Evolutionary conservation across 1,140 invertebrate species (phyloP), one percentile per base, ranked within the genome.

Genomic region (Ceratitis capitata): DNA sequence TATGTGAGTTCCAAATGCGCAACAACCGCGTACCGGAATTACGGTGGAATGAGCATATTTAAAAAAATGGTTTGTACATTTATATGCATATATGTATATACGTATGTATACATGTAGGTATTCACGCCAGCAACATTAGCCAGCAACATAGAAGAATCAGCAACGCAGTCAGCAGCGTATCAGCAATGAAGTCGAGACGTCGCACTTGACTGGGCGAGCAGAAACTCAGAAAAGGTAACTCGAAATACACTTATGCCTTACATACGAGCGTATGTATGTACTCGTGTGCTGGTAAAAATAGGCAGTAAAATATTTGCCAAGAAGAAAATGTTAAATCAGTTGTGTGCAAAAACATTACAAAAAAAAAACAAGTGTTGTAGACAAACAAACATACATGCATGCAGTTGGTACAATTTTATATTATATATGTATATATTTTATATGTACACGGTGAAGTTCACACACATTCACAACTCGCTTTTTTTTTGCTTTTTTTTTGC

Each of bases 301-400:
- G 29, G 23, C 29, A 23, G 29, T 23, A 64, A 64, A 64, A 69
- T 42, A 69, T 69, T 26, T 26, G 32, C 69, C n/a, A 78, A 78
- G 6, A 78, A 78, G 39, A 19, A 45, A 47, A 45, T n/a, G 39
- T 19, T 45, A 78, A 45, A 78, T 78, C 69, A 45, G 35, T 23
- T 78, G 69, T n/a, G 69, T 23, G 69, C 69, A 47, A 78, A 78
- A 64, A n/a, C n/a, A n/a, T n/a, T n/a, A n/a, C n/a, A n/a, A n/a
- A 78, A 78, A 26, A 19, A 39, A 5, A 78, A 45, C 23, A 78
- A 78, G n/a, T 35, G 69, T 78, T 26, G 23, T 61, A 29, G 58
- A 19, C 61, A 35, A 9, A 61, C 58, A 56, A 3, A 53, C 51
- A 35, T 35, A 39, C 3, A 69, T 39, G 6, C 2, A 39, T 39